Conservation (phyloP, 2,113 vertebrate genomes). For the Symphodus melops region DNA sequence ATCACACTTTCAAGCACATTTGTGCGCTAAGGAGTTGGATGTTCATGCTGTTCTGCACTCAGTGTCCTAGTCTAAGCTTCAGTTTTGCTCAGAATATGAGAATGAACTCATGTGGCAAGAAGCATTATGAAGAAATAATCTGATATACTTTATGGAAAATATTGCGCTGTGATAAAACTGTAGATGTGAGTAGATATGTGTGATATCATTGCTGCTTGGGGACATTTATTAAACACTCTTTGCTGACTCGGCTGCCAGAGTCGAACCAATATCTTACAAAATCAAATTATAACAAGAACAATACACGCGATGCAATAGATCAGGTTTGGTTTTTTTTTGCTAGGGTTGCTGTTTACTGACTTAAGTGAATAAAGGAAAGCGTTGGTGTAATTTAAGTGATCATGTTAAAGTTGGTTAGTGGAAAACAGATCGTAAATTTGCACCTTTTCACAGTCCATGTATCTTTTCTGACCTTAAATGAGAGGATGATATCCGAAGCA, state of each 20-base stretch:
- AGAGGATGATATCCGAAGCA: slow-evolving; percentile 7
- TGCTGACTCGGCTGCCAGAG: slow-evolving; percentile 29
- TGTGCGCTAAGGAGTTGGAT: slow-evolving; percentile 56
- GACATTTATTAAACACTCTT: slow-evolving; percentile 44
- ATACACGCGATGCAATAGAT: slow-evolving; percentile 14
- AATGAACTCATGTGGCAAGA: slow-evolving; percentile 13
- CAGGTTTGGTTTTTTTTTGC: slow-evolving; percentile 27
- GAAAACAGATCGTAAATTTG: not conserved
- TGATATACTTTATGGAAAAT: slow-evolving; percentile 41
- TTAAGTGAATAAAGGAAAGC: not conserved
- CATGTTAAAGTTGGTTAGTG: not conserved
- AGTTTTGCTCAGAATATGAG: slow-evolving; percentile 22
- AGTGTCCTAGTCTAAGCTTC: slow-evolving; percentile 20
- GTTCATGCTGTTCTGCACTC: slow-evolving; percentile 23
- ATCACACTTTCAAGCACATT: slow-evolving; percentile 56
- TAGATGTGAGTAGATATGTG: slow-evolving; percentile 20
- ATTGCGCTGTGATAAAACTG: slow-evolving; percentile 30
- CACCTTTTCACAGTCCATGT: not conserved
- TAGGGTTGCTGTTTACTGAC: slow-evolving; percentile 21
- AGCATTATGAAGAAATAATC: slow-evolving; percentile 38
- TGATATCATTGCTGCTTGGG: slow-evolving; percentile 20
- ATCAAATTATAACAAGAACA: slow-evolving; percentile 26
- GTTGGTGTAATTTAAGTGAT: not conserved
- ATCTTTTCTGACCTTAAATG: slow-evolving; percentile 1
- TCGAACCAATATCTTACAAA: slow-evolving; percentile 10